Evolutionary conservation across 1,140 invertebrate genomes (phyloP).

Genomic region (Phymorhynchus buccinoides): DNA sequence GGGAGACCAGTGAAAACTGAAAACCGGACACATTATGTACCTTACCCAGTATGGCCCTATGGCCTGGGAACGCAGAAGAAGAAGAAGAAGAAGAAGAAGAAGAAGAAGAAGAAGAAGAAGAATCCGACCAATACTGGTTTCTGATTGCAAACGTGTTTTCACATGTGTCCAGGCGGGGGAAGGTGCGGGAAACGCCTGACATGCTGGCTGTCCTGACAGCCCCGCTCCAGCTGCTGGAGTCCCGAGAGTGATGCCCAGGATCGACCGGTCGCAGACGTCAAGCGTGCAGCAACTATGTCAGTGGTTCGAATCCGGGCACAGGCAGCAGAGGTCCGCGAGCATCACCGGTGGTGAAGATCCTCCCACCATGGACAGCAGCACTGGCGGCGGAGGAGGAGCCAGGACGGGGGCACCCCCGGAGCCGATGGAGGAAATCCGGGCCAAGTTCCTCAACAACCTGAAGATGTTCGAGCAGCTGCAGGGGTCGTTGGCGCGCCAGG

Average conservation of each 20-base stretch:
- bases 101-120: neutral
- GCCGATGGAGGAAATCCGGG: neutral
- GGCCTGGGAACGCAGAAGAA: neutral
- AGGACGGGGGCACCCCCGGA: neutral
- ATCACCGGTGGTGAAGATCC: neutral
- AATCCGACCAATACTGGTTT: neutral
- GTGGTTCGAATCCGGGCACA: neutral
- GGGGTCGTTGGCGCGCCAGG: neutral
- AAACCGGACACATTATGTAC: too few relatives aligned
- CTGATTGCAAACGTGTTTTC: too few relatives aligned
- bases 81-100: too few relatives aligned
- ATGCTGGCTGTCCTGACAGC: neutral
- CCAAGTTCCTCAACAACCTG: conserved; percentile 14
- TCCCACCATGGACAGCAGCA: neutral
- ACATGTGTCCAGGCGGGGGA: too few relatives aligned
- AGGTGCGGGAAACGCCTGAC: too few relatives aligned
- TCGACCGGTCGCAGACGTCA: neutral
- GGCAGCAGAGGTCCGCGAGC: neutral
- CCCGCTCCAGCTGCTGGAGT: neutral
- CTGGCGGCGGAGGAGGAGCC: neutral
- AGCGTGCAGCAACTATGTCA: conserved; percentile 3
- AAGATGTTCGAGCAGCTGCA: neutral
- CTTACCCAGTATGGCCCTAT: too few relatives aligned
- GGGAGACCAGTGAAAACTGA: too few relatives aligned
- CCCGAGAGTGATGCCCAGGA: neutral